Percentiles rank a stretch among this genome's conserved stretches.
phyloP scores from a whole-genome alignment of 1,140 invertebrate genomes.

The Oscheius sp. region DNA sequence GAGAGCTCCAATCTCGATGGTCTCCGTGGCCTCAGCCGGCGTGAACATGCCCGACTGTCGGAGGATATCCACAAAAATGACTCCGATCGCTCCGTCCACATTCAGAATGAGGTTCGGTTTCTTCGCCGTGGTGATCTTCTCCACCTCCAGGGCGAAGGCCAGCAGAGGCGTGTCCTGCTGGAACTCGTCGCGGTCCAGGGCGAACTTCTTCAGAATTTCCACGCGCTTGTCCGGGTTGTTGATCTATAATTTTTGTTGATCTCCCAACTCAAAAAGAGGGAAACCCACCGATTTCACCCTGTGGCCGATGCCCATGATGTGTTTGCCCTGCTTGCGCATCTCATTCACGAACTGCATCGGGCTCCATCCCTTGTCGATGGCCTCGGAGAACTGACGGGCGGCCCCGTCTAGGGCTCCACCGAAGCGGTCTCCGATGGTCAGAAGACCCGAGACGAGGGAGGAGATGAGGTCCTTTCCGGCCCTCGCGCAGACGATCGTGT shows the following conservation, averaged over 20 bases:
- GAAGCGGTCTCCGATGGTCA: constrained; percentile 98
- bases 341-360: constrained; percentile 98
- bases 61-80: constrained; percentile 92
- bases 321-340: constrained; percentile 90
- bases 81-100: constrained; percentile 96
- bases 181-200: constrained; percentile 62
- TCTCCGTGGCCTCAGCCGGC: constrained; percentile 92
- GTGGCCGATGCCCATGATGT: constrained; percentile 99
- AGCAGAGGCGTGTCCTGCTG: constrained; percentile 86
- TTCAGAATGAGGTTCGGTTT: constrained; percentile 99
- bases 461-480: constrained; percentile 99
- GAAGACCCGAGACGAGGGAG: constrained; percentile 86
- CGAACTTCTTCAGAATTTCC: constrained; percentile 92
- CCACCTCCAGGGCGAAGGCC: constrained; percentile 92
- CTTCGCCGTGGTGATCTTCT: constrained; percentile 97
- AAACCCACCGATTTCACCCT: constrained; percentile 81
- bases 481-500: constrained; percentile 96
- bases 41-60: constrained; percentile 88
- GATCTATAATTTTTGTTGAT: constrained; percentile 66
- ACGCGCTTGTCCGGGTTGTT: constrained; percentile 98
- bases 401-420: constrained; percentile 95
- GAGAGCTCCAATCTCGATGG: constrained; percentile 91
- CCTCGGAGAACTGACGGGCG: constrained; percentile 90
- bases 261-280: background rate
- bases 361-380: constrained; percentile 85